phyloP scores from a whole-genome alignment of 1,140 invertebrate genomes.

The Triops longicaudatus region DNA sequence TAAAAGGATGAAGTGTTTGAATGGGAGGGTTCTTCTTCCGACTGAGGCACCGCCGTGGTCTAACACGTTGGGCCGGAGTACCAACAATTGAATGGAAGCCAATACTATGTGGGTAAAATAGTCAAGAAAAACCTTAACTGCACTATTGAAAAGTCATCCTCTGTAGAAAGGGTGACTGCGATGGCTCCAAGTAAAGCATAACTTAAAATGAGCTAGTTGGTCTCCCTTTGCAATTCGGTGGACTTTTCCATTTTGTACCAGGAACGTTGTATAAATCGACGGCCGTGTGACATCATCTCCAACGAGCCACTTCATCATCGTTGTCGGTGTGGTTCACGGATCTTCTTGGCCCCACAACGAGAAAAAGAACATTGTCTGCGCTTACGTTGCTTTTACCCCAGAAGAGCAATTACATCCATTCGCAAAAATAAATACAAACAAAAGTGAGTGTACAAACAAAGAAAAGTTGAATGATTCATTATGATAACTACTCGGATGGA shows the following conservation, averaged over 20 bases:
- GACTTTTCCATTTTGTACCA: not conserved
- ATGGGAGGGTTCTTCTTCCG: not conserved
- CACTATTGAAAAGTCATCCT: conserved; percentile 12
- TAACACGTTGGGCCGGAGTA: not conserved
- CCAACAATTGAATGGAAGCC: not conserved
- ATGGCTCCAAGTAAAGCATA: not conserved
- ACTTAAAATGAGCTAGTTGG: not conserved
- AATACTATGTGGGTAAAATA: not conserved
- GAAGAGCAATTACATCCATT: no score
- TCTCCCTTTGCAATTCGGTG: not conserved
- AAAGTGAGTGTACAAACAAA: no score
- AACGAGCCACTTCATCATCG: conserved; percentile 2
- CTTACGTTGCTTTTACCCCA: not conserved
- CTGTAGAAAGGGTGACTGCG: not conserved
- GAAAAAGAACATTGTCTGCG: not conserved
- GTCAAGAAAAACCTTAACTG: not conserved
- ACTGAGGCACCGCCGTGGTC: not conserved
- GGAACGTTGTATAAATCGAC: not conserved
- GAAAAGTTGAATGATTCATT: no score
- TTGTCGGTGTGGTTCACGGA: not conserved
- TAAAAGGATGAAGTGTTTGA: conserved; percentile 15
- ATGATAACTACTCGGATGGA: no score
- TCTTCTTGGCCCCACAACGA: not conserved
- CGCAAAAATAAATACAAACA: no score
- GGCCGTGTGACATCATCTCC: not conserved